These are phyloP conservation scores for Psittacula cyanocephala DNA, from an alignment of 2,113 vertebrate genomes.

Conservation along the genomic window DNA sequence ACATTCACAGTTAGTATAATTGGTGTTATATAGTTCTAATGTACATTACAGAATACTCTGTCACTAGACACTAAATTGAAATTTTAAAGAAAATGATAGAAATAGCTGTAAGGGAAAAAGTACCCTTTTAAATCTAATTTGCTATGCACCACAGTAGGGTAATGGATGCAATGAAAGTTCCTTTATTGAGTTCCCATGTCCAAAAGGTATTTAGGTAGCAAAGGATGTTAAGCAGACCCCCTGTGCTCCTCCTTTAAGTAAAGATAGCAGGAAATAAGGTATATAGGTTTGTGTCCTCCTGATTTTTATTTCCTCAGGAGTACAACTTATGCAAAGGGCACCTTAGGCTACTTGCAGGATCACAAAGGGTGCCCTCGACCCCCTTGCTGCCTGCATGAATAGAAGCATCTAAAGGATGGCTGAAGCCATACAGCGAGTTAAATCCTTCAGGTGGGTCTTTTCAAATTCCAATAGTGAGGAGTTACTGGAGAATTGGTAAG, in stretches of 20 bases:
- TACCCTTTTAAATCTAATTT: conserved; percentile 99
- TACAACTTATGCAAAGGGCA: conserved; percentile 81
- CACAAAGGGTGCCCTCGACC: conserved; percentile 75
- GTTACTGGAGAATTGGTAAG: conserved; percentile 82
- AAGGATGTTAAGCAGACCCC: conserved; percentile 82
- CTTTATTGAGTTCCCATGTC: conserved; percentile 89
- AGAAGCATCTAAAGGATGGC: conserved; percentile 74
- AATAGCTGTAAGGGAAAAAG: conserved; percentile 87
- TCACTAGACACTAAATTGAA: conserved; percentile 94
- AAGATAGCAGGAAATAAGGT: conserved; percentile 83
- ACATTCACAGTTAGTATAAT: conserved; percentile 85
- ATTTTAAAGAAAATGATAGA: conserved; percentile 90
- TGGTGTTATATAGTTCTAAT: conserved; percentile 89
- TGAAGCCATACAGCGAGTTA: conserved; percentile 77
- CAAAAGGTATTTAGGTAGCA: conserved; percentile 90
- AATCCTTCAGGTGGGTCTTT: conserved; percentile 87
- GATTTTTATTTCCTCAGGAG: conserved; percentile 81
- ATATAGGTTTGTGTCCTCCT: conserved; percentile 79
- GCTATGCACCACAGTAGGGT: conserved; percentile 94
- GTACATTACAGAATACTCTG: conserved; percentile 85
- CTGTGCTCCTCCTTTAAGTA: conserved; percentile 76
- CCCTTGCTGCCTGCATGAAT: conserved; percentile 74
- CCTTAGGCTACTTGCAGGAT: conserved; percentile 79
- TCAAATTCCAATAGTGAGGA: conserved; percentile 84
- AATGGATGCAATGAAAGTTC: conserved; percentile 87